phyloP scores from a whole-genome alignment of 2,797 vertebrate genomes.

The Rhinogobio ventralis region DNA sequence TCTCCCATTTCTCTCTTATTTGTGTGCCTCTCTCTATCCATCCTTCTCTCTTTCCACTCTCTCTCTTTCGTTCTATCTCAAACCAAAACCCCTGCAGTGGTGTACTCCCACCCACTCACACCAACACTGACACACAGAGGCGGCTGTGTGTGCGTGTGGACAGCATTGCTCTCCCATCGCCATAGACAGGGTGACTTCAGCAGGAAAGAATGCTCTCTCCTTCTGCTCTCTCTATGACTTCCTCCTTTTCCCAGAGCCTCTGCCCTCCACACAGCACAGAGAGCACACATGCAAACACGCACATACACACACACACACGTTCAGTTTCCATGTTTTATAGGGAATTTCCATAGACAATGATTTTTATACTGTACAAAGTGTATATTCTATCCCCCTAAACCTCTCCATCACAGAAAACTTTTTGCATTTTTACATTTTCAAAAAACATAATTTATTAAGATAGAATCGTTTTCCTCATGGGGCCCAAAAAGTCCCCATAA shows the following conservation, averaged over 20 bases:
- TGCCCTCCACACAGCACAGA: conserved; percentile 33
- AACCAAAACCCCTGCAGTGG: conserved; percentile 57
- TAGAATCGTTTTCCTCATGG: too few relatives aligned
- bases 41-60: conserved; percentile 28
- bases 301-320: neutral
- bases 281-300: neutral
- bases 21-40: conserved; percentile 26
- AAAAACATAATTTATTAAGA: neutral
- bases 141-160: conserved; percentile 55
- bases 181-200: conserved; percentile 68
- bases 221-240: conserved; percentile 52
- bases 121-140: conserved; percentile 61
- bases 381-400: too few relatives aligned
- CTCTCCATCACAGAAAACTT: neutral
- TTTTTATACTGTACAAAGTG: neutral
- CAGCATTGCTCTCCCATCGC: conserved; percentile 62
- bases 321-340: neutral
- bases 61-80: conserved; percentile 22
- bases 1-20: conserved; percentile 27
- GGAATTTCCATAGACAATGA: neutral
- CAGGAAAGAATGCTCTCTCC: conserved; percentile 65
- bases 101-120: conserved; percentile 61
- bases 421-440: neutral
- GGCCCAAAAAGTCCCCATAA: too few relatives aligned
- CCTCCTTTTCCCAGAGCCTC: conserved; percentile 55